Conservation (phyloP, 1,140 invertebrate genomes). For the Aradophagus sp. region DNA sequence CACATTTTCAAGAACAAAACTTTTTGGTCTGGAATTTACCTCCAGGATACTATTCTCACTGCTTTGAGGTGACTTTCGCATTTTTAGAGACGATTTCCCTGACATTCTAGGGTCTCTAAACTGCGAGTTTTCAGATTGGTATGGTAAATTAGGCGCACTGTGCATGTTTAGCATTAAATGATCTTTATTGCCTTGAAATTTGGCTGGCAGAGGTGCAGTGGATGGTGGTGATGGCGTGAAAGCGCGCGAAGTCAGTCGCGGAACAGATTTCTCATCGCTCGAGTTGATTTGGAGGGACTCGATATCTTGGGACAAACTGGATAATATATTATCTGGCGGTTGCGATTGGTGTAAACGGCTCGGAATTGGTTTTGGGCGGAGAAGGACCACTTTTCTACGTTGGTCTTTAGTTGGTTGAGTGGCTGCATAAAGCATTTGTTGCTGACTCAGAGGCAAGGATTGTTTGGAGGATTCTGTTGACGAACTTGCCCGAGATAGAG, state of each 20-base stretch:
- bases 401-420: conserved; percentile 63
- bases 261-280: conserved; percentile 74
- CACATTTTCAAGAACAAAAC: conserved; percentile 61
- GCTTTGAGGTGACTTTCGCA: conserved; percentile 78
- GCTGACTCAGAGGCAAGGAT: conserved; percentile 45
- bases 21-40: conserved; percentile 78
- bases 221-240: conserved; percentile 86
- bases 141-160: conserved; percentile 84
- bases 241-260: conserved; percentile 72
- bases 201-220: conserved; percentile 85
- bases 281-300: conserved; percentile 79
- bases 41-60: conserved; percentile 79
- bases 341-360: conserved; percentile 76
- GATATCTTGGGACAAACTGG: conserved; percentile 77
- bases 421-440: conserved; percentile 49
- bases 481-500: conserved; percentile 65
- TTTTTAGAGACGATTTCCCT: conserved; percentile 76
- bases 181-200: conserved; percentile 83
- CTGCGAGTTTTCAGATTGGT: conserved; percentile 80
- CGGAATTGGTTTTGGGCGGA: conserved; percentile 77
- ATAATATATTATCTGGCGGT: conserved; percentile 72
- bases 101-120: conserved; percentile 82
- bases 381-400: conserved; percentile 66
- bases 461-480: conserved; percentile 67
- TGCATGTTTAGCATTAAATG: conserved; percentile 84